Evolutionary conservation across 2,113 vertebrate species (phyloP).

Genomic region (Caloenas nicobarica): DNA sequence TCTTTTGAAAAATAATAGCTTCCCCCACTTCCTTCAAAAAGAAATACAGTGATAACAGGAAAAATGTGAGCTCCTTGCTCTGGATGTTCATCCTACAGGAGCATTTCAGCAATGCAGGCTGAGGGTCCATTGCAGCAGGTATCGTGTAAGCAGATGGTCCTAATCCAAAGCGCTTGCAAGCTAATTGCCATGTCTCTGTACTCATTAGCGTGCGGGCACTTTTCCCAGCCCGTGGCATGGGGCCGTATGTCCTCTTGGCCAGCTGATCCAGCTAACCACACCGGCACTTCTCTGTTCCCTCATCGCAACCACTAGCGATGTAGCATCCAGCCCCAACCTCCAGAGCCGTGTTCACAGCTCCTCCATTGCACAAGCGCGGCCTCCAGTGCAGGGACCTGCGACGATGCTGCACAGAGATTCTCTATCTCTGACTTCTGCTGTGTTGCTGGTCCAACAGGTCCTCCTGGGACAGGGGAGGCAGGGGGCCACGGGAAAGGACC

Average conservation of each 20-base stretch:
- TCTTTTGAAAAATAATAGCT: neutral
- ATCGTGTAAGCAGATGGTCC: slow-evolving; percentile 33
- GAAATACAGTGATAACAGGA: neutral
- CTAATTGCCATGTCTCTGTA: slow-evolving; percentile 16
- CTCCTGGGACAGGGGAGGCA: neutral
- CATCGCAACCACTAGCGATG: accelerated
- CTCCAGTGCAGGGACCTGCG: neutral
- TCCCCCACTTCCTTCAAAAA: neutral
- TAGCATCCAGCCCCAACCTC: neutral
- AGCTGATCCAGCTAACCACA: neutral
- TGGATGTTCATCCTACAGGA: neutral
- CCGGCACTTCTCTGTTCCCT: neutral
- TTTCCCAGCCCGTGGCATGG: neutral
- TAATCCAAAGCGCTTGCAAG: neutral
- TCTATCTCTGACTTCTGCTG: neutral
- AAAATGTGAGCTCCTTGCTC: neutral
- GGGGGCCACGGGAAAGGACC: neutral
- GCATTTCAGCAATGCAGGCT: neutral
- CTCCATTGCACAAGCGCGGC: accelerated
- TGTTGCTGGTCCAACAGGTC: accelerated
- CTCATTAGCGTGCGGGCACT: neutral
- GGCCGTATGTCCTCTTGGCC: neutral
- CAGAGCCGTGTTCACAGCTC: neutral
- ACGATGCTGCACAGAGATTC: neutral
- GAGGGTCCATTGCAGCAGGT: neutral